phyloP scores from a whole-genome alignment of 2,888 invertebrate species.

The Drosophila sordidapex region DNA sequence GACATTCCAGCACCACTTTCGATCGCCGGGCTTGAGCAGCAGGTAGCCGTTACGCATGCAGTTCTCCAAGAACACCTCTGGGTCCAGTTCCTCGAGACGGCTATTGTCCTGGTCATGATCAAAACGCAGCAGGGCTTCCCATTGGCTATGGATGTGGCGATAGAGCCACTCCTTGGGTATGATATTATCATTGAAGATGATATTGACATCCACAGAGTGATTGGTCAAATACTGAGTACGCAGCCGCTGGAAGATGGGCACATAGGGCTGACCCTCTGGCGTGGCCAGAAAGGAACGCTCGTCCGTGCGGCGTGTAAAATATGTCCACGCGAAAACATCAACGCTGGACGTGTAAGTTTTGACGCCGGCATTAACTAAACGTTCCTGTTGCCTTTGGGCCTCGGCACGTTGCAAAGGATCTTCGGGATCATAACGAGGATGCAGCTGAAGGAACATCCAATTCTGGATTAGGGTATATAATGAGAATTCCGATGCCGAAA shows the following conservation, averaged over 20 bases:
- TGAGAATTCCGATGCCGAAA: slow-evolving; percentile 92
- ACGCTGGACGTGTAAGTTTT: slow-evolving; percentile 57
- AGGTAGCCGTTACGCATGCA: slow-evolving; percentile 89
- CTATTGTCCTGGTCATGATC: slow-evolving; percentile 89
- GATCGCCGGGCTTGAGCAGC: slow-evolving; percentile 87
- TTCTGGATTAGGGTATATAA: slow-evolving; percentile 89
- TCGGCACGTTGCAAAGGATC: slow-evolving; percentile 68
- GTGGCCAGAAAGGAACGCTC: slow-evolving; percentile 87
- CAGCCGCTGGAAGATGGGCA: slow-evolving; percentile 87
- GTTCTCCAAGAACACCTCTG: slow-evolving; percentile 85
- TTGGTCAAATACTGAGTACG: slow-evolving; percentile 89
- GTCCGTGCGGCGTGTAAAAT: slow-evolving; percentile 79
- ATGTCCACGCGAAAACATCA: slow-evolving; percentile 79
- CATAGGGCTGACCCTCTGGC: slow-evolving; percentile 87
- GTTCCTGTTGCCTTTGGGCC: slow-evolving; percentile 58
- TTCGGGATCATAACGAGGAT: slow-evolving; percentile 85
- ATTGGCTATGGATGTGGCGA: slow-evolving; percentile 88
- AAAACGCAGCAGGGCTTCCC: slow-evolving; percentile 89
- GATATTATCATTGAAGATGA: slow-evolving; percentile 89
- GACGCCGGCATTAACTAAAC: slow-evolving; percentile 60
- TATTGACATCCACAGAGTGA: slow-evolving; percentile 89
- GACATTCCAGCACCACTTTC: slow-evolving; percentile 92
- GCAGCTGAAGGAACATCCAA: slow-evolving; percentile 88
- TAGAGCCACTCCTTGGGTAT: slow-evolving; percentile 89
- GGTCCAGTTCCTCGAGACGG: slow-evolving; percentile 84